A percentile compares a stretch with the other conserved stretches of the same genome.
These are phyloP conservation scores for Knipowitschia caucasica DNA, from an alignment of 2,797 vertebrate species.

Conservation along the genomic window DNA sequence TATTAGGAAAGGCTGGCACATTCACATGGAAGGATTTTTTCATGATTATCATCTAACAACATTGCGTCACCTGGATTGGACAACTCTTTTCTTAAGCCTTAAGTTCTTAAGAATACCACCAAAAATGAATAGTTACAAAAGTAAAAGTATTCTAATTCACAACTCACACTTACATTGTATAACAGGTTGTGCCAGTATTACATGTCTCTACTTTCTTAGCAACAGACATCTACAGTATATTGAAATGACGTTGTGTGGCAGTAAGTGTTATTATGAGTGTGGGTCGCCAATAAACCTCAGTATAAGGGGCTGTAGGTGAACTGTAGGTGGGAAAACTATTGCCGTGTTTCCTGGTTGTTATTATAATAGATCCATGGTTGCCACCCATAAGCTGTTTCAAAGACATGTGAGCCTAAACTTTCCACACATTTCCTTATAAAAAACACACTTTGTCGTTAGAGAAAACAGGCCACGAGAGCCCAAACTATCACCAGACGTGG, in stretches of 20 bases:
- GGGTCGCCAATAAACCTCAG: not conserved
- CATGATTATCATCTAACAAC: no score
- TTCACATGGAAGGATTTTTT: no score
- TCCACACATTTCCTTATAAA: constrained; percentile 71
- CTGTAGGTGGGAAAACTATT: constrained; percentile 36
- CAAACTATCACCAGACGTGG: constrained; percentile 70
- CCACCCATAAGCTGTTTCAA: constrained; percentile 54
- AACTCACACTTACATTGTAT: no score
- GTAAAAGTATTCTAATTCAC: not conserved
- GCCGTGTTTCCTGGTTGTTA: constrained; percentile 41
- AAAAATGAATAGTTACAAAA: no score
- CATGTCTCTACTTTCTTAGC: not conserved
- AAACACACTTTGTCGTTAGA: constrained; percentile 67
- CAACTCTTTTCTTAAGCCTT: no score
- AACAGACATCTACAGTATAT: not conserved
- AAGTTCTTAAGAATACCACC: no score
- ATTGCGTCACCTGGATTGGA: no score
- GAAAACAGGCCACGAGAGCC: constrained; percentile 44
- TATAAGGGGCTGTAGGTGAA: constrained; percentile 12
- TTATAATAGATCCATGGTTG: no score
- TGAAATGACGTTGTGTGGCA: constrained; percentile 20
- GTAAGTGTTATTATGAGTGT: constrained; percentile 21
- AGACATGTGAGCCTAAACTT: constrained; percentile 41
- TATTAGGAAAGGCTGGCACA: no score
- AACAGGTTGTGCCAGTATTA: not conserved